Evolutionary conservation across 2,113 vertebrate species (phyloP).

Genomic region (Sceloporus tristichus): DNA sequence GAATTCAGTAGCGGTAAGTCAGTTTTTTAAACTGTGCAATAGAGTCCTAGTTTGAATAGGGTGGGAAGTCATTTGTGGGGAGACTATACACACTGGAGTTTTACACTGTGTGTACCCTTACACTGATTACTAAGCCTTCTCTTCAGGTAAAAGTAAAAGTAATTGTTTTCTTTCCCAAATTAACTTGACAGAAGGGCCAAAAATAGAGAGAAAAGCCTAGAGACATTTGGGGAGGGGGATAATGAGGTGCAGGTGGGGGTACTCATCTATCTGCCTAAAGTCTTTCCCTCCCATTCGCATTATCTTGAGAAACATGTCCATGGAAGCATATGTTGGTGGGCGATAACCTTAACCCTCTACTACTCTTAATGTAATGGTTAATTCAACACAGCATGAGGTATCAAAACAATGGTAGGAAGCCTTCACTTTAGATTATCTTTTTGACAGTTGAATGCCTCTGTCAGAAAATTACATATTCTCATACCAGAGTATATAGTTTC

Average conservation of each 20-base stretch:
- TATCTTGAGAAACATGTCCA: not conserved
- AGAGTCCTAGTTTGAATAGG: too few relatives aligned
- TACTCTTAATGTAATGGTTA: not conserved
- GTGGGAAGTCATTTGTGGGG: not conserved
- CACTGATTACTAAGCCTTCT: not conserved
- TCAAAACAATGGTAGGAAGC: not conserved
- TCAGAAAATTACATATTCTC: not conserved
- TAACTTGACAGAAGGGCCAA: not conserved
- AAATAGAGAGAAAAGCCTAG: too few relatives aligned
- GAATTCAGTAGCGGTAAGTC: too few relatives aligned
- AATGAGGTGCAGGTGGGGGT: not conserved
- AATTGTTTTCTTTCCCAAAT: not conserved
- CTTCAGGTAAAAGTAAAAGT: not conserved
- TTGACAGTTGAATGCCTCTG: not conserved
- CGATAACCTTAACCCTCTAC: not conserved
- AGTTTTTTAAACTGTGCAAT: too few relatives aligned
- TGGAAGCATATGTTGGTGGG: not conserved
- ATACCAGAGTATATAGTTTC: not conserved
- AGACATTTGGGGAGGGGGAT: not conserved
- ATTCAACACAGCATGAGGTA: not conserved
- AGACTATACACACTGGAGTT: too few relatives aligned
- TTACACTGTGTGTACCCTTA: too few relatives aligned
- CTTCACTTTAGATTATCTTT: constrained; percentile 12
- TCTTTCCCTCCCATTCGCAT: not conserved
- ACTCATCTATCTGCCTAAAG: not conserved